Evolutionary conservation across 2,113 vertebrate species (phyloP).

Genomic region (Anser brachyrhynchus): DNA sequence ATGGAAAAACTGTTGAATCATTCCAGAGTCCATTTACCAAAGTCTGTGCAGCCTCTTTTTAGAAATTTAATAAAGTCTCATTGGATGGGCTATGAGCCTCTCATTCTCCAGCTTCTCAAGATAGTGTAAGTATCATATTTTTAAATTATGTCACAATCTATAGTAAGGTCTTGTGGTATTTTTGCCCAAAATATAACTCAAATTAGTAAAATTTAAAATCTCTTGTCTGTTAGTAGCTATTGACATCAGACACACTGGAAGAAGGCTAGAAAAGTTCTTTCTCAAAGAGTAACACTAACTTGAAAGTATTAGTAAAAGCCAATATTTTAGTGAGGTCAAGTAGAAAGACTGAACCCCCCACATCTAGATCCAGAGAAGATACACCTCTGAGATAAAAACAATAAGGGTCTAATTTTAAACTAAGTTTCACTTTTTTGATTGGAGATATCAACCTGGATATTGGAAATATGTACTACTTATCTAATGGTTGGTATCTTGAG

Average conservation of each 20-base stretch:
- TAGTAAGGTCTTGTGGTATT: neutral
- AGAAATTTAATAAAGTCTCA: neutral
- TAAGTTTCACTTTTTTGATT: neutral
- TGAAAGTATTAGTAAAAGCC: neutral
- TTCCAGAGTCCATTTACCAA: neutral
- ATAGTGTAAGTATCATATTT: neutral
- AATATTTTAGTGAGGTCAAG: neutral
- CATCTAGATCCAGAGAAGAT: neutral
- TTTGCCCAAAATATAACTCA: neutral
- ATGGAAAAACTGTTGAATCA: neutral
- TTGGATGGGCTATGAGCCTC: neutral
- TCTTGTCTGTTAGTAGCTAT: neutral
- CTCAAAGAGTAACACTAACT: neutral
- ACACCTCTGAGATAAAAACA: neutral
- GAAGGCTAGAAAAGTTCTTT: neutral
- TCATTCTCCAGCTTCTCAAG: neutral
- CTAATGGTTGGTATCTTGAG: neutral
- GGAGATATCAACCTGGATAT: neutral
- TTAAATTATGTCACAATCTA: neutral
- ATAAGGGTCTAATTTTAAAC: neutral
- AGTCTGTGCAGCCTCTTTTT: neutral
- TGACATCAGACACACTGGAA: neutral
- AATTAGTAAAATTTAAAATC: neutral
- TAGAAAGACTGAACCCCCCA: neutral
- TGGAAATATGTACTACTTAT: neutral